Evolutionary conservation across 2,797 vertebrate species (phyloP).

Genomic region (Urosaurus nigricauda): DNA sequence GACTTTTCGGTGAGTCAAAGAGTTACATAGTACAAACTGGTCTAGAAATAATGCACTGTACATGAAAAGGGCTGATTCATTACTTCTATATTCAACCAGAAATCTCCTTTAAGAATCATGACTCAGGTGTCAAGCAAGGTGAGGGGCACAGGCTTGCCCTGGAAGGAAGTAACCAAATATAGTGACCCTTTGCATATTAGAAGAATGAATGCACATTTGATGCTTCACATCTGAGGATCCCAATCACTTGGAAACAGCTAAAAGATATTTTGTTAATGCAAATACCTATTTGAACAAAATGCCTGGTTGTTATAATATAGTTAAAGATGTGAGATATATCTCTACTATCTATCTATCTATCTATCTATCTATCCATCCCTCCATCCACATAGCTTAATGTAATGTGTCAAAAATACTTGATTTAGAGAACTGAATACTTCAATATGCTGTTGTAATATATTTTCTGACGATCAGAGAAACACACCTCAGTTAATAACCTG

Average conservation of each 20-base stretch:
- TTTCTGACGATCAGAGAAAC: not conserved
- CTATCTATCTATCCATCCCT: not conserved
- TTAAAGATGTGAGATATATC: not conserved
- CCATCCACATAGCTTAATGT: not conserved
- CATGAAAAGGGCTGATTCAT: conserved; percentile 15
- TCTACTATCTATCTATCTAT: not conserved
- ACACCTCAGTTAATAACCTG: not conserved
- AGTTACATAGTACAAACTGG: not conserved
- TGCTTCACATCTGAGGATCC: not conserved
- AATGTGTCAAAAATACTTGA: not conserved
- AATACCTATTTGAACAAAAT: not conserved
- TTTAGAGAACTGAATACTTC: not conserved
- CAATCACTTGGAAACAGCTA: not conserved
- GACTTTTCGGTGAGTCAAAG: not conserved
- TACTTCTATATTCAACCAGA: not conserved
- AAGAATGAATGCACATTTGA: conserved; percentile 7
- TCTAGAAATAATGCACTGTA: conserved; percentile 1
- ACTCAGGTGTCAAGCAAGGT: not conserved
- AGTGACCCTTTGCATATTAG: conserved; percentile 8
- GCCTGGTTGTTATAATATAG: too few relatives aligned
- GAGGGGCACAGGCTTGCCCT: not conserved
- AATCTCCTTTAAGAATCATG: not conserved
- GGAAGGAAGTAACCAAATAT: not conserved
- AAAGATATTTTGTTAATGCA: not conserved
- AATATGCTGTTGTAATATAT: not conserved